phyloP scores from a whole-genome alignment of 2,888 invertebrate species.

The Laspeyria flexula region DNA sequence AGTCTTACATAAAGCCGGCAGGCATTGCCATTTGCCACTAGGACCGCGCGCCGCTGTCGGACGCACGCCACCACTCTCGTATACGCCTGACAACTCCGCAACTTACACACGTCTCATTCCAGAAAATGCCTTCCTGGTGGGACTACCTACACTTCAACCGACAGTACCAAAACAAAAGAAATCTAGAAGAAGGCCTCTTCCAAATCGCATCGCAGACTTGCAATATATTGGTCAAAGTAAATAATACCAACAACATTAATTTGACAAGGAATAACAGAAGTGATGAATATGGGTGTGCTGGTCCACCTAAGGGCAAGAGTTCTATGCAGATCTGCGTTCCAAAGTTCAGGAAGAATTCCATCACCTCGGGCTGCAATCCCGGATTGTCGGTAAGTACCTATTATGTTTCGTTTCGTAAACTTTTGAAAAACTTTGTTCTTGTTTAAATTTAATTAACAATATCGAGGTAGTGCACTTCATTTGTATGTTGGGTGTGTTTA shows the following conservation, averaged over 20 bases:
- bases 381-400: conserved; percentile 87
- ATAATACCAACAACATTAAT: conserved; percentile 91
- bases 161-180: conserved; percentile 85
- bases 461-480: no score
- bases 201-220: conserved; percentile 93
- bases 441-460: no score
- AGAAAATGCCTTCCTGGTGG: conserved; percentile 87
- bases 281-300: conserved; percentile 86
- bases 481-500: no score
- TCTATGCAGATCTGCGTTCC: conserved; percentile 87
- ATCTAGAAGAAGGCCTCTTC: conserved; percentile 91
- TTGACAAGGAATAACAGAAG: conserved; percentile 88
- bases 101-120: conserved; percentile 53
- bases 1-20: conserved; percentile 50
- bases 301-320: conserved; percentile 72
- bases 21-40: no score
- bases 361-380: conserved; percentile 85
- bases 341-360: conserved; percentile 79
- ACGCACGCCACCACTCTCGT: conserved; percentile 37
- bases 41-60: conserved; percentile 44
- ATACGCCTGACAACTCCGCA: conserved; percentile 29
- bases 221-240: conserved; percentile 91
- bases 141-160: conserved; percentile 85
- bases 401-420: conserved; percentile 4
- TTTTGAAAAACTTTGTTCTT: conserved; percentile 2